phyloP scores from a whole-genome alignment of 2,113 vertebrate species.

The Anseranas semipalmata region DNA sequence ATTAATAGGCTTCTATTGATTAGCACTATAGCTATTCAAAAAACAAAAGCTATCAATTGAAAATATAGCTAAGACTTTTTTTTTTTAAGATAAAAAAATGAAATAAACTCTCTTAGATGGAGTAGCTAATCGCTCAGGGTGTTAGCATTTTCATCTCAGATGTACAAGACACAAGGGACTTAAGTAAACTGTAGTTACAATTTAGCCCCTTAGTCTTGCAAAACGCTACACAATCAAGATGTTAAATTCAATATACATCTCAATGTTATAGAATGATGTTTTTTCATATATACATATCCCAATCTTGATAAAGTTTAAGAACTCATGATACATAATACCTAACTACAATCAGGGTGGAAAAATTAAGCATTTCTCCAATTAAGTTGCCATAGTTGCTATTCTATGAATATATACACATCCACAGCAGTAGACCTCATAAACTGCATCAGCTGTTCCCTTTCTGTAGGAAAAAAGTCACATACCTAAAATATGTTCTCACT shows the following conservation, averaged over 20 bases:
- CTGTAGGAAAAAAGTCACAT: background rate
- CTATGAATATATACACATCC: background rate
- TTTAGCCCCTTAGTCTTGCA: background rate
- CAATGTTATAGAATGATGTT: accelerated
- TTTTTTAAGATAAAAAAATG: too few relatives aligned
- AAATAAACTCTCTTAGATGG: background rate
- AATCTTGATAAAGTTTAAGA: background rate
- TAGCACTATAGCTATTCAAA: background rate
- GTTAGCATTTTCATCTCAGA: background rate
- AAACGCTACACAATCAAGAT: background rate
- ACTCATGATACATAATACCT: background rate
- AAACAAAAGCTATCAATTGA: background rate
- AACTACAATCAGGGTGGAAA: background rate
- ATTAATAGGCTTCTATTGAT: background rate
- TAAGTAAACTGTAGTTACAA: background rate
- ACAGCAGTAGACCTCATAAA: background rate
- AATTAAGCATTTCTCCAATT: background rate
- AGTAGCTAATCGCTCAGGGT: background rate
- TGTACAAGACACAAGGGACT: background rate
- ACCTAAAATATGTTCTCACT: background rate
- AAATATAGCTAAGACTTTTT: background rate
- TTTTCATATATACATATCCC: background rate
- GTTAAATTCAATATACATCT: background rate
- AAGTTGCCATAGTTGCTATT: background rate
- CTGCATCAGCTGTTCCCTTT: background rate